Evolutionary conservation across 2,888 invertebrate genomes (phyloP).

Genomic region (Nemoura dubitans): DNA sequence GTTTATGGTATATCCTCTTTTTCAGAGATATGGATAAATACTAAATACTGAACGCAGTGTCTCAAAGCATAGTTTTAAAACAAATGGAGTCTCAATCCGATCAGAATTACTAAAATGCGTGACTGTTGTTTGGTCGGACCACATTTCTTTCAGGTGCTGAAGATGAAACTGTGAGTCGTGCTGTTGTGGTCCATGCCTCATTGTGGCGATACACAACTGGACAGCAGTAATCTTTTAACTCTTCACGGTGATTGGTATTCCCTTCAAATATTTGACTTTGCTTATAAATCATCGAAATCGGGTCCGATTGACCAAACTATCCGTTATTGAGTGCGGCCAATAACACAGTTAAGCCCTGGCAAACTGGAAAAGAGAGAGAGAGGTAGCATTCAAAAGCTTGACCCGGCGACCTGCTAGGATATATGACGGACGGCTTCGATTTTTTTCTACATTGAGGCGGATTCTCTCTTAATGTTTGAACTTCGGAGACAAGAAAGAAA

Average conservation of each 20-base stretch:
- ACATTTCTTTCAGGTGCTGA: too few relatives aligned
- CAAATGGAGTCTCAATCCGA: too few relatives aligned
- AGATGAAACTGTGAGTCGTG: too few relatives aligned
- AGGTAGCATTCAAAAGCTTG: too few relatives aligned
- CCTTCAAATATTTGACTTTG: constrained; percentile 15
- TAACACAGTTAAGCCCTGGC: not conserved
- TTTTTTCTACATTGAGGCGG: not conserved
- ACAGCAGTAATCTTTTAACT: not conserved
- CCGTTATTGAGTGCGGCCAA: not conserved
- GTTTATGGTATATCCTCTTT: too few relatives aligned
- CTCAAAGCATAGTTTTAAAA: too few relatives aligned
- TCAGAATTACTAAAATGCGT: too few relatives aligned
- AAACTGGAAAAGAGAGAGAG: not conserved
- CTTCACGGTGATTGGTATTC: not conserved
- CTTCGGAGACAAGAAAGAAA: not conserved
- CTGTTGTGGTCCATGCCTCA: too few relatives aligned
- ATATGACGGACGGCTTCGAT: not conserved
- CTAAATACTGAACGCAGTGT: too few relatives aligned
- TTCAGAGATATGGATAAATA: too few relatives aligned
- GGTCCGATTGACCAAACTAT: not conserved
- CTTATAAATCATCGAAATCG: not conserved
- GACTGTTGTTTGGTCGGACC: too few relatives aligned
- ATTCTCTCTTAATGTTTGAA: not conserved
- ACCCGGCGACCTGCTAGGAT: not conserved
- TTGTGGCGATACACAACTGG: not conserved